These are phyloP conservation scores for Aphis gossypii DNA, from an alignment of 1,140 invertebrate genomes.

Conservation along the genomic window DNA sequence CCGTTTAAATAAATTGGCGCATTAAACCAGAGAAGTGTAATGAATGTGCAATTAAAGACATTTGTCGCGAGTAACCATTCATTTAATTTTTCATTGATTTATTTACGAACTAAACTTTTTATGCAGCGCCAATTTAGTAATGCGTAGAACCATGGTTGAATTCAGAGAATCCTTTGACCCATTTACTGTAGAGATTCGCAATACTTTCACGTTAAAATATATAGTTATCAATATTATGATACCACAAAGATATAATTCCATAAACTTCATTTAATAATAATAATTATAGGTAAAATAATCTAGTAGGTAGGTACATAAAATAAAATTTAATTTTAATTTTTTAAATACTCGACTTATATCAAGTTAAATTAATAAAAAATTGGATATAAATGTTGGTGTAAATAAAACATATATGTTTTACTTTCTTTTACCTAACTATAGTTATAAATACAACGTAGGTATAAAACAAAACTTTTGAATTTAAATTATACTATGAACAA, in stretches of 20 bases:
- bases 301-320: not conserved
- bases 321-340: not conserved
- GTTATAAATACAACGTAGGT: not conserved
- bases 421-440: too few relatives aligned
- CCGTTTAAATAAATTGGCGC: not conserved
- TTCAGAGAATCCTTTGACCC: not conserved
- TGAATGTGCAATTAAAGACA: not conserved
- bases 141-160: not conserved
- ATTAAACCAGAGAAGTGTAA: not conserved
- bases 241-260: not conserved
- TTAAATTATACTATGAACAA: conserved; percentile 20
- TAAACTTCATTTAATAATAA: not conserved
- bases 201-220: not conserved
- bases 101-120: not conserved
- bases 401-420: not conserved
- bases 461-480: conserved; percentile 10
- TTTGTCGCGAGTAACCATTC: not conserved
- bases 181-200: not conserved
- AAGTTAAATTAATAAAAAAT: not conserved
- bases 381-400: not conserved
- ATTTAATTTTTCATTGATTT: not conserved
- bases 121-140: not conserved
- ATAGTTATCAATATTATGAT: not conserved
- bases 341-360: not conserved
- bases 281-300: not conserved